phyloP scores from a whole-genome alignment of 2,888 invertebrate genomes.

The Orthosia cruda region DNA sequence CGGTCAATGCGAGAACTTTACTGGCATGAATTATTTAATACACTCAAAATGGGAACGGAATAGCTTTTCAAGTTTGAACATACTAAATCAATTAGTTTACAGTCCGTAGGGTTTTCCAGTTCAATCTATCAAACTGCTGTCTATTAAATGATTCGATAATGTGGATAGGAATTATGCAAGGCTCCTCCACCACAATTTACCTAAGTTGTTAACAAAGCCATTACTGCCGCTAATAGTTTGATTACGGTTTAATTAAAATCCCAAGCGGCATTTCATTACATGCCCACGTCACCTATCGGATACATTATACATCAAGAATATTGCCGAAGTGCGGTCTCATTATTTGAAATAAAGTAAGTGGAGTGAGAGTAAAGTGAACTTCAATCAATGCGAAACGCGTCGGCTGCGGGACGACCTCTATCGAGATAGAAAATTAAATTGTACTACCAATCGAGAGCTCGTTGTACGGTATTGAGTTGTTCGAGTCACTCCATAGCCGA shows the following conservation, averaged over 20 bases:
- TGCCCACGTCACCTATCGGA: slow-evolving; percentile 17
- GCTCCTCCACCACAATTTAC: slow-evolving; percentile 23
- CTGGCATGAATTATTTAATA: slow-evolving; percentile 60
- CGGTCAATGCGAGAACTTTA: slow-evolving; percentile 45
- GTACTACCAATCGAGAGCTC: slow-evolving; percentile 77
- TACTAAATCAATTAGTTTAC: slow-evolving; percentile 65
- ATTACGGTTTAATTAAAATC: slow-evolving; percentile 54
- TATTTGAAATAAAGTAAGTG: slow-evolving; percentile 57
- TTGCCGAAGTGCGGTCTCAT: slow-evolving; percentile 22
- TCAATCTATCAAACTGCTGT: slow-evolving; percentile 63
- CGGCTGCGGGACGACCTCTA: slow-evolving; percentile 70
- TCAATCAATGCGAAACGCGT: slow-evolving; percentile 74
- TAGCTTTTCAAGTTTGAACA: slow-evolving; percentile 43
- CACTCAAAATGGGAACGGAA: slow-evolving; percentile 44
- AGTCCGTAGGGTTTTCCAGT: slow-evolving; percentile 49
- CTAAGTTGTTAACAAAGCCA: slow-evolving; percentile 53
- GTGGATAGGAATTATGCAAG: slow-evolving; percentile 32
- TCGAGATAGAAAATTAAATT: slow-evolving; percentile 84
- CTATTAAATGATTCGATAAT: slow-evolving; percentile 60
- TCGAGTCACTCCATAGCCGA: slow-evolving; percentile 64
- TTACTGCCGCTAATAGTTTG: slow-evolving; percentile 50
- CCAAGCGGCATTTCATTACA: slow-evolving; percentile 40
- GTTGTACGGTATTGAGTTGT: slow-evolving; percentile 67
- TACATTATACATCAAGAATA: slow-evolving; percentile 37
- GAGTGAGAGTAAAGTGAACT: slow-evolving; percentile 63